phyloP scores from a whole-genome alignment of 1,140 invertebrate genomes.

The Euglossa dilemma region DNA sequence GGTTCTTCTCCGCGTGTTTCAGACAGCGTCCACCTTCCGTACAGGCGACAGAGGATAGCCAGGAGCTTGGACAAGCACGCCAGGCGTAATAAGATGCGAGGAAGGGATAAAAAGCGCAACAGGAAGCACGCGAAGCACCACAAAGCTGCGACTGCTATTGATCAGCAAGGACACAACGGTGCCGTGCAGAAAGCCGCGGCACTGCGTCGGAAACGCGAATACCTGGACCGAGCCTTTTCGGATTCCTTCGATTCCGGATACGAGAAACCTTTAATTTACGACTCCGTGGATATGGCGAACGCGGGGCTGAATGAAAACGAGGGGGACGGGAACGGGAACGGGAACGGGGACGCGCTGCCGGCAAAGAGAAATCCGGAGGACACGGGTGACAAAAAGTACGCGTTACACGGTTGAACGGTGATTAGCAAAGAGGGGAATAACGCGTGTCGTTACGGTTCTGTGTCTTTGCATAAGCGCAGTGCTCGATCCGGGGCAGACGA shows the following conservation, averaged over 20 bases:
- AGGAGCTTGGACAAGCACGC: constrained; percentile 31
- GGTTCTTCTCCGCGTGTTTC: background rate
- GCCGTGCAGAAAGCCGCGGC: constrained; percentile 2
- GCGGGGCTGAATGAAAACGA: background rate
- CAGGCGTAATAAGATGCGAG: constrained; percentile 1
- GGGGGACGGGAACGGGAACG: too few species aligned
- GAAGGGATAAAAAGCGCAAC: constrained; percentile 32
- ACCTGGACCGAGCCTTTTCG: constrained; percentile 38
- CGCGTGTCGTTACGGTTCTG: background rate
- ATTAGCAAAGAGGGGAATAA: background rate
- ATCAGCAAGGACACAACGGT: constrained; percentile 27
- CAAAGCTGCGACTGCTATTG: constrained; percentile 27
- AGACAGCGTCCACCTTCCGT: background rate
- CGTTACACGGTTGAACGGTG: background rate
- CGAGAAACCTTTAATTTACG: constrained; percentile 61
- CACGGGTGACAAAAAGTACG: background rate
- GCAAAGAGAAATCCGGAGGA: background rate
- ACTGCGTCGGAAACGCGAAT: constrained; percentile 53
- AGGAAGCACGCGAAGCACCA: constrained; percentile 33
- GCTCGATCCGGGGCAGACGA: background rate
- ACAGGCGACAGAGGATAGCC: constrained; percentile 9
- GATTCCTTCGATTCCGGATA: constrained; percentile 48
- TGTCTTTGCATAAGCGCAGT: constrained; percentile 23
- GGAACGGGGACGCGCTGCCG: too few species aligned
- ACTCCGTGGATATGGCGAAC: constrained; percentile 27